Conservation (phyloP, 2,888 invertebrate species). For the Tipula unca region DNA sequence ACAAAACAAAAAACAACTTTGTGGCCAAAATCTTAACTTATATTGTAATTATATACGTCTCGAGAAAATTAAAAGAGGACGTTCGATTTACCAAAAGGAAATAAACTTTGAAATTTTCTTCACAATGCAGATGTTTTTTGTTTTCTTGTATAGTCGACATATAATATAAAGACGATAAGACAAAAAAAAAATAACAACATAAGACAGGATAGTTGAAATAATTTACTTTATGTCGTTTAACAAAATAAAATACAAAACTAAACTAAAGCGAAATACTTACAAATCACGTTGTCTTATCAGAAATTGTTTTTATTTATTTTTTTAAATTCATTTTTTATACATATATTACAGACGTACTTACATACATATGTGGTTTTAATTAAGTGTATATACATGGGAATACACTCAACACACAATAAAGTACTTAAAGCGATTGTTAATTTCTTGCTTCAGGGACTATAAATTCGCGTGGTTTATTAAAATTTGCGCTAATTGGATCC, state of each 20-base stretch:
- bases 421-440: background rate
- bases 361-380: background rate
- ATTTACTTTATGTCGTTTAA: conserved; percentile 1
- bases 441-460: background rate
- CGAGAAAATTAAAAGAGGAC: background rate
- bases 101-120: background rate
- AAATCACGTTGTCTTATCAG: background rate
- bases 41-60: background rate
- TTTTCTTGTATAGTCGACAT: background rate
- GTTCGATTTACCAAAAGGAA: background rate
- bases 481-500: background rate
- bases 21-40: background rate
- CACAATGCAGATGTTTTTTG: background rate
- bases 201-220: conserved; percentile 8
- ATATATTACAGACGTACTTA: background rate
- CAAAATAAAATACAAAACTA: background rate
- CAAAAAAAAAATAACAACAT: background rate
- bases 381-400: background rate
- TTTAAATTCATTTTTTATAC: background rate
- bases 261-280: background rate
- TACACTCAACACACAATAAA: background rate
- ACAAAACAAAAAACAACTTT: background rate
- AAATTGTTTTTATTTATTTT: too few species aligned
- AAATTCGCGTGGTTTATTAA: background rate
- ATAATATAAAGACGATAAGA: background rate